Percentiles rank a stretch among this genome's conserved stretches.
These are phyloP conservation scores for Neodiprion pinetum DNA, from an alignment of 1,140 invertebrate species.

Conservation along the genomic window DNA sequence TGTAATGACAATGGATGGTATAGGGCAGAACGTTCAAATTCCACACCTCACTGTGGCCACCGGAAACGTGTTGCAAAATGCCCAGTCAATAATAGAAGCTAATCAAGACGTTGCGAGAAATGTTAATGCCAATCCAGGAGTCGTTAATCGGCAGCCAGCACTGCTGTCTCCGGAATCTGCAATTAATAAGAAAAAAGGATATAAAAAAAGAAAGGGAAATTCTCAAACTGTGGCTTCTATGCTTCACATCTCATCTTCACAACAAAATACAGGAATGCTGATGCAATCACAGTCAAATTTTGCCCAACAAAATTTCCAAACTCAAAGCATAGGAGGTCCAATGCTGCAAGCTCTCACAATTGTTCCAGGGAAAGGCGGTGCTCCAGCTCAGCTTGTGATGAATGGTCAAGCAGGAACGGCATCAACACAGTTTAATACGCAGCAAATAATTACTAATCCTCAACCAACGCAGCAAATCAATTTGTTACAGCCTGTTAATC, in stretches of 20 bases:
- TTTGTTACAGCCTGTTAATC: conserved; percentile 80
- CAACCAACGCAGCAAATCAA: conserved; percentile 80
- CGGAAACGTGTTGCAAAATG: conserved; percentile 71
- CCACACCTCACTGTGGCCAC: conserved; percentile 69
- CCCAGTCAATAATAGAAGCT: conserved; percentile 60
- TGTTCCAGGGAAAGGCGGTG: conserved; percentile 76
- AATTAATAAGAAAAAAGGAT: conserved; percentile 69
- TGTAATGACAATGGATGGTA: conserved; percentile 71
- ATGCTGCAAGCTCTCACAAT: conserved; percentile 79
- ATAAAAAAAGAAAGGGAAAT: conserved; percentile 76
- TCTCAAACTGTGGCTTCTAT: conserved; percentile 77
- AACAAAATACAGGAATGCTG: conserved; percentile 62
- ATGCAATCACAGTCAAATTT: conserved; percentile 60
- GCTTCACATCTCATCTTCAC: conserved; percentile 74
- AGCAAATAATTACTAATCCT: conserved; percentile 73
- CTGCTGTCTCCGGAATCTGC: conserved; percentile 73
- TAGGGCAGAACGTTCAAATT: conserved; percentile 72
- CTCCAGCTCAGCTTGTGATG: conserved; percentile 74
- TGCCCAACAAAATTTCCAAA: conserved; percentile 58
- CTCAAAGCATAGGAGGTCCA: conserved; percentile 61
- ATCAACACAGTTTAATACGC: conserved; percentile 68
- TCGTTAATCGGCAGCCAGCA: conserved; percentile 64
- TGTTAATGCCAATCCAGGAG: conserved; percentile 58
- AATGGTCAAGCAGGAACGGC: conserved; percentile 69
- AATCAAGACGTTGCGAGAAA: conserved; percentile 61